Base-by-base conservation (phyloP, 2,888 invertebrate species). In the Norana najaformis region DNA sequence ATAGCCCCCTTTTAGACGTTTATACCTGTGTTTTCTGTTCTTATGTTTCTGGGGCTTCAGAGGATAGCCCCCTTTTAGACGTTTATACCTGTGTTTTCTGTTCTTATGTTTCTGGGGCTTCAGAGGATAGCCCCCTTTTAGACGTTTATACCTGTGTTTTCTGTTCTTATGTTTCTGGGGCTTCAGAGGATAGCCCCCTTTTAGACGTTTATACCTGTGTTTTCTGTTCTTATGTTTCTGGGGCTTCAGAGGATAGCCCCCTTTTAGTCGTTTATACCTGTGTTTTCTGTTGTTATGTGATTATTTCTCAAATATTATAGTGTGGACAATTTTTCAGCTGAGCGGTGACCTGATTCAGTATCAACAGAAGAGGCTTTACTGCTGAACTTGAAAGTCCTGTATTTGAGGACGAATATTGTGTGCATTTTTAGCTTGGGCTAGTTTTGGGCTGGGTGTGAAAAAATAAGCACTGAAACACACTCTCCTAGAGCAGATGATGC, bases 361-460 rank as follows among this genome's bases (percentile, higher is more conserved):
- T 69, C 69, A 30, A 69, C 69, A 11, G 69, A 69, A n/a, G 30
- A n/a, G 6, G 69, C 69, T 69, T 69, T 69, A n/a, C 69, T 69
- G 69, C n/a, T 69, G 69, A 69, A 30, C 69, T 69, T n/a, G 6
- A 8, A n/a, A n/a, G 69, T 69, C n/a, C 30, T 8, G 30, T 69
- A 69, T 69, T 69, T 69, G 69, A 69, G 69, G 69, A 69, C n/a
- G 69, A 69, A 69, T 69, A 69, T n/a, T 69, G 69, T 69, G 30
- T 69, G 69, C 69, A 69, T 69, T 69, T 69, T 69, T 30, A 8
- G 69, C 69, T 69, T 69, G 30, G 69, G 30, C n/a, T 30, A 6
- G 6, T n/a, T 69, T 69, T 69, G 69, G 69, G 69, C 69, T 69
- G 69, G 69, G 30, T n/a, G 16, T 69, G 30, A 69, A n/a, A 13